Evolutionary conservation across 2,113 vertebrate species (phyloP).

Genomic region (Menidia beryllina): DNA sequence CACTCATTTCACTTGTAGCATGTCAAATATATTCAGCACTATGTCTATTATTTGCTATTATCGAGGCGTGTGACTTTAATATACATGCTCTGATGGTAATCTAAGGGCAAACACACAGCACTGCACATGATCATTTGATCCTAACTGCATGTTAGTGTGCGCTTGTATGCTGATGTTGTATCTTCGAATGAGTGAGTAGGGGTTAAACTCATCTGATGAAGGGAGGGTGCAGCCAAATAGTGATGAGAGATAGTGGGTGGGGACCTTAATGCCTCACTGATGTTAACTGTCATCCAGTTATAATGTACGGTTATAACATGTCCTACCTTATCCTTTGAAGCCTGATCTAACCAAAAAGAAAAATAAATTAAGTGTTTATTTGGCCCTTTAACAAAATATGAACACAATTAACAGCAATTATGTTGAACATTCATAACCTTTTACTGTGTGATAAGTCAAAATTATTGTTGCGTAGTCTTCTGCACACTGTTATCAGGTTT

Average conservation of each 20-base stretch:
- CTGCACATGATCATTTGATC: background rate
- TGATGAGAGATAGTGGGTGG: slow-evolving; percentile 55
- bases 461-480: too few species aligned
- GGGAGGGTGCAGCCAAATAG: slow-evolving; percentile 47
- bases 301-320: background rate
- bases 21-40: slow-evolving; percentile 52
- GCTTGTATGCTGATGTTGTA: slow-evolving; percentile 11
- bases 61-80: slow-evolving; percentile 58
- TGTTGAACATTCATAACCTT: too few species aligned
- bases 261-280: slow-evolving; percentile 32
- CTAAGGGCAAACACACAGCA: slow-evolving; percentile 25
- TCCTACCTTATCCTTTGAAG: slow-evolving; percentile 6
- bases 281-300: slow-evolving; percentile 26
- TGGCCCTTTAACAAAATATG: too few species aligned
- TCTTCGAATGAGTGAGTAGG: background rate
- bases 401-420: too few species aligned
- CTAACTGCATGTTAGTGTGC: slow-evolving; percentile 3
- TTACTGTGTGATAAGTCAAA: too few species aligned
- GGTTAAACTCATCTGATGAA: slow-evolving; percentile 32
- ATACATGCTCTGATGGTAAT: slow-evolving; percentile 43
- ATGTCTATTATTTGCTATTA: slow-evolving; percentile 69
- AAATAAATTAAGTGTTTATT: too few species aligned
- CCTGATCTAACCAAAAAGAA: too few species aligned
- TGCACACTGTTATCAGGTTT: too few species aligned
- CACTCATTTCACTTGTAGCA: slow-evolving; percentile 22